Base-by-base conservation (phyloP, 2,797 vertebrate species). In the Lagodon rhomboides region DNA sequence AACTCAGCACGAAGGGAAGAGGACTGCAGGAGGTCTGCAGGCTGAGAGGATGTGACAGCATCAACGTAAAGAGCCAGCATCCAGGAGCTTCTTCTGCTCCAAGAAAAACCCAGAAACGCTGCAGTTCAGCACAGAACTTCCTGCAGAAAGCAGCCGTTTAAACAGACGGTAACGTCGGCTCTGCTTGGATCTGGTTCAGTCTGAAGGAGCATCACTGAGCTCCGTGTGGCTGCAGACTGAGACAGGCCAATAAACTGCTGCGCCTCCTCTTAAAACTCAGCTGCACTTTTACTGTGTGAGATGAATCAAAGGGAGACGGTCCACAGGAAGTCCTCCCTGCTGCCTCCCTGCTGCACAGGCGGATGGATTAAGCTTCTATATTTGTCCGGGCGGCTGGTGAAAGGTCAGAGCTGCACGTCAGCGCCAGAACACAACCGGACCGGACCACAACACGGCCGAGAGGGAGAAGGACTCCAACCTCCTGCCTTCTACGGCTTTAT, bases 321-420 rank as follows among this genome's bases (percentile, higher is more conserved):
- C 46, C 47, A 43, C 61, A 75, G 73, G 54, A 79, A 59, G 61
- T 54, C n/a, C 44, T 46, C 74, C 9, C 41, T 5, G 46, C 75
- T 7, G 67, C 63, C 34, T 46, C 49, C 23, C 58, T 30, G 65
- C 68, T 12, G 50, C 58, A 49, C 13, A 58, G 50, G 44, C 12
- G 12, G 23, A 27, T 3, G 66, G 72, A 70, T 77, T 72, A 63
- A 55, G 68, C 44, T 68, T 68, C 79, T 77, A 73, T 77, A 77
- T 82, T 68, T 53, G 63, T 56, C 56, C 8, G 15, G 47, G 53
- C 30, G 43, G 20, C 54, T 7, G 56, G 50, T 27, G 30, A 68
- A 73, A 61, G 75, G 66, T 77, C 75, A 70, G 66, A 46, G 60
- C 38, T 15, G 34, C 47, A 47, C 5, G 56, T 49, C 41, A 22